Evolutionary conservation across 2,113 vertebrate genomes (phyloP).

Genomic region (Nymphicus hollandicus): DNA sequence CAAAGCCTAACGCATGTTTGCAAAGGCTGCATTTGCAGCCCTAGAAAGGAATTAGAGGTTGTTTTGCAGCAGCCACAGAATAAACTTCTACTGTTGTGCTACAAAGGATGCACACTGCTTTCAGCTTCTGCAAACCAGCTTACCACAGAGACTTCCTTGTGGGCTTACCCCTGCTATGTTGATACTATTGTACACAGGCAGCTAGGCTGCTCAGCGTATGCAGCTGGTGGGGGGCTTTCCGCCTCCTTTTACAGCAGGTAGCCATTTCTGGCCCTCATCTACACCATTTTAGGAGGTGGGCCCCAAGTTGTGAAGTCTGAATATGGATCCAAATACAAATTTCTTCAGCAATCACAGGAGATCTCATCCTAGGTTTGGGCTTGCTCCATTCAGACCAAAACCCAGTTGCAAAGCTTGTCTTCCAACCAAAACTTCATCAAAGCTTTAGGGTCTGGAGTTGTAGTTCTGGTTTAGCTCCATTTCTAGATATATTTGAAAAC

Average conservation of each 20-base stretch:
- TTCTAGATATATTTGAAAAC: neutral
- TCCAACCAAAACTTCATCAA: neutral
- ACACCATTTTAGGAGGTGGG: neutral
- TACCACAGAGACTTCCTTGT: neutral
- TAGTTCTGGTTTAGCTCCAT: neutral
- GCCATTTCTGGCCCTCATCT: neutral
- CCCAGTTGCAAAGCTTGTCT: neutral
- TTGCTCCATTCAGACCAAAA: neutral
- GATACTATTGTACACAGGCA: neutral
- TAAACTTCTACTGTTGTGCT: neutral
- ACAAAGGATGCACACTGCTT: neutral
- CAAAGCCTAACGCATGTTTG: neutral
- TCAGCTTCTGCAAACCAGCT: conserved; percentile 9
- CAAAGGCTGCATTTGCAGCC: neutral
- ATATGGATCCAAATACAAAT: neutral
- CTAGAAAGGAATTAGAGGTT: neutral
- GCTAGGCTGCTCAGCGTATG: neutral
- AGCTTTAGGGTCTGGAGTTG: neutral
- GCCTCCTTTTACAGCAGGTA: neutral
- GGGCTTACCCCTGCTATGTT: neutral
- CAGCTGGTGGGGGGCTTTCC: neutral
- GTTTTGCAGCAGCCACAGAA: conserved; percentile 12
- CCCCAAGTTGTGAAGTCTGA: neutral
- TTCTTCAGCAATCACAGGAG: neutral
- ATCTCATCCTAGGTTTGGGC: neutral